Conservation (phyloP, 2,113 vertebrate species). For the Mixornis gularis region DNA sequence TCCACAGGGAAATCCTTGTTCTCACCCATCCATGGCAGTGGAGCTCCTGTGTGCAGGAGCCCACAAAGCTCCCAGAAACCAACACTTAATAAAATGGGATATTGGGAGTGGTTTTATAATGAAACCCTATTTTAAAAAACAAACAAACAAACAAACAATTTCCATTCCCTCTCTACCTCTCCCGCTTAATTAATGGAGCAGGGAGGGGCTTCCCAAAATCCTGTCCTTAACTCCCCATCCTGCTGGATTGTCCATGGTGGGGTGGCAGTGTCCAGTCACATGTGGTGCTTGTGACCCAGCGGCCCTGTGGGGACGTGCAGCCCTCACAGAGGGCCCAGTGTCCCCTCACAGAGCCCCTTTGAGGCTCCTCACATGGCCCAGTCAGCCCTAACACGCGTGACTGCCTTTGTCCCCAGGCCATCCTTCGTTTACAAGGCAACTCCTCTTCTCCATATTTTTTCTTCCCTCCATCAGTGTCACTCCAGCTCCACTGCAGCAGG, state of each 20-base stretch:
- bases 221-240: neutral
- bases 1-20: neutral
- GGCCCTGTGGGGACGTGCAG: neutral
- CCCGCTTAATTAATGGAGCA: neutral
- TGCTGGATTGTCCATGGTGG: neutral
- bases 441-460: accelerated
- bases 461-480: neutral
- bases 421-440: neutral
- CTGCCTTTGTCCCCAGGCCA: neutral
- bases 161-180: neutral
- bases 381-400: constrained; percentile 29
- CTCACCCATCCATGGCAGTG: accelerated
- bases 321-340: constrained; percentile 52
- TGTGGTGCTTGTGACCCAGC: constrained; percentile 48
- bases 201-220: neutral
- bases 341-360: constrained; percentile 47
- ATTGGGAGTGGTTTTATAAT: accelerated
- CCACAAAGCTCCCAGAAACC: neutral
- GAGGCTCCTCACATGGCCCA: constrained; percentile 46
- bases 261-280: constrained; percentile 30
- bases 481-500: neutral
- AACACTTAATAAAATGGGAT: neutral
- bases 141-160: neutral
- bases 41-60: neutral
- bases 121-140: neutral